These are phyloP conservation scores for Montipora sp. DNA, from an alignment of 64 coral and sea anemone genomes.

Conservation along the genomic window DNA sequence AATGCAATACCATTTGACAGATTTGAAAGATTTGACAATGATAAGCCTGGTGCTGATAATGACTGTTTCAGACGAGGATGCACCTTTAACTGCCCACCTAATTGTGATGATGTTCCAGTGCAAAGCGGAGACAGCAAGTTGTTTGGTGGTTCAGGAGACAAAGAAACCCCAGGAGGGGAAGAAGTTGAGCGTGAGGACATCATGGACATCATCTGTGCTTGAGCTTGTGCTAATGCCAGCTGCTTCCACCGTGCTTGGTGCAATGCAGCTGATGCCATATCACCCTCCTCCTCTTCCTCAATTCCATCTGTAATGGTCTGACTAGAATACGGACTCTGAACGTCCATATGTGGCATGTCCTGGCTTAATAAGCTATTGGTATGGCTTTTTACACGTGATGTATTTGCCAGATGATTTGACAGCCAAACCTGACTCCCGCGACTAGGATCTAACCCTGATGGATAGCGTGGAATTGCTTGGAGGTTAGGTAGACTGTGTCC, in stretches of 20 bases:
- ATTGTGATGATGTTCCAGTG: slow-evolving; percentile 15
- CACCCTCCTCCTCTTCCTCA: slow-evolving; percentile 92
- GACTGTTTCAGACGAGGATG: slow-evolving; percentile 68
- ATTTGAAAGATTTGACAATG: slow-evolving; percentile 65
- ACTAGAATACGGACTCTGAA: slow-evolving; percentile 83
- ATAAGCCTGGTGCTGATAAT: slow-evolving; percentile 71
- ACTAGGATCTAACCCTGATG: slow-evolving; percentile 73
- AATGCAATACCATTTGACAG: slow-evolving; percentile 51
- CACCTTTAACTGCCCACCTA: slow-evolving; percentile 23
- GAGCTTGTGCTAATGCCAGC: slow-evolving; percentile 87
- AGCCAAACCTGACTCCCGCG: slow-evolving; percentile 77
- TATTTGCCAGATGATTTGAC: slow-evolving; percentile 37
- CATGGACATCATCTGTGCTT: slow-evolving; percentile 77
- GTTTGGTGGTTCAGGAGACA: slow-evolving; percentile 43
- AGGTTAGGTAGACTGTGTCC: slow-evolving; percentile 98
- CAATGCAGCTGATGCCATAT: slow-evolving; percentile 81
- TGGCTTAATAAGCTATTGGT: slow-evolving; percentile 66
- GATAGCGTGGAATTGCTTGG: slow-evolving; percentile 81
- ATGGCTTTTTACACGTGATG: slow-evolving; percentile 53
- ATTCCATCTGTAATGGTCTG: slow-evolving; percentile 92
- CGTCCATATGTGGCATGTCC: slow-evolving; percentile 52
- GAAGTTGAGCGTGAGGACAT: not conserved
- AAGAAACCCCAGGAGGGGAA: not conserved
- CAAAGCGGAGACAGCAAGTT: slow-evolving; percentile 41
- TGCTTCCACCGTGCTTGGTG: slow-evolving; percentile 92